Evolutionary conservation across 2,888 invertebrate species (phyloP).

Genomic region (Saturnia japonica): DNA sequence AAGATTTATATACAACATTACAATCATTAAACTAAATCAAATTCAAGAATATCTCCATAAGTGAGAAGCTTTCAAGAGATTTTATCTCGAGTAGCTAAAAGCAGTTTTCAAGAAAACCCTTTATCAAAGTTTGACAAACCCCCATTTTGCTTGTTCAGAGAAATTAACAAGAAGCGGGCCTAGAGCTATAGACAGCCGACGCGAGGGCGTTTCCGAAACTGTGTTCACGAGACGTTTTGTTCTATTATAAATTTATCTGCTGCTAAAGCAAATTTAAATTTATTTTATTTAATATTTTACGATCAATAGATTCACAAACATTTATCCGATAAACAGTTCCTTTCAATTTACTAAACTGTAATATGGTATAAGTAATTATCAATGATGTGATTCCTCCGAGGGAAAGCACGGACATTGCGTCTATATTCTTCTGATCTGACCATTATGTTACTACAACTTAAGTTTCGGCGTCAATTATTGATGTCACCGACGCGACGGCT

Average conservation of each 20-base stretch:
- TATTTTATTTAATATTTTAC: background rate
- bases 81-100: conserved; percentile 23
- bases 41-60: background rate
- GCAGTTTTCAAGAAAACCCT: conserved; percentile 33
- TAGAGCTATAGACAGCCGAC: conserved; percentile 1
- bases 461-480: too few species aligned
- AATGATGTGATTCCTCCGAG: too few species aligned
- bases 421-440: too few species aligned
- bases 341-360: background rate
- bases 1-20: too few species aligned
- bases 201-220: background rate
- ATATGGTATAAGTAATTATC: too few species aligned
- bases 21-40: background rate
- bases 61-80: conserved; percentile 1
- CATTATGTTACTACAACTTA: too few species aligned
- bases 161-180: conserved; percentile 1
- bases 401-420: too few species aligned
- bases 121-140: conserved; percentile 41
- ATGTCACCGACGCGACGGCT: too few species aligned
- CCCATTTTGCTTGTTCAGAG: conserved; percentile 15
- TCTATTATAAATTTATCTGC: background rate
- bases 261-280: background rate
- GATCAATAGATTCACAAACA: background rate
- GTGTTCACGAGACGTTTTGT: background rate
- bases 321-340: background rate